Base-by-base conservation (phyloP, 2,113 vertebrate species). In the Excalfactoria chinensis region DNA sequence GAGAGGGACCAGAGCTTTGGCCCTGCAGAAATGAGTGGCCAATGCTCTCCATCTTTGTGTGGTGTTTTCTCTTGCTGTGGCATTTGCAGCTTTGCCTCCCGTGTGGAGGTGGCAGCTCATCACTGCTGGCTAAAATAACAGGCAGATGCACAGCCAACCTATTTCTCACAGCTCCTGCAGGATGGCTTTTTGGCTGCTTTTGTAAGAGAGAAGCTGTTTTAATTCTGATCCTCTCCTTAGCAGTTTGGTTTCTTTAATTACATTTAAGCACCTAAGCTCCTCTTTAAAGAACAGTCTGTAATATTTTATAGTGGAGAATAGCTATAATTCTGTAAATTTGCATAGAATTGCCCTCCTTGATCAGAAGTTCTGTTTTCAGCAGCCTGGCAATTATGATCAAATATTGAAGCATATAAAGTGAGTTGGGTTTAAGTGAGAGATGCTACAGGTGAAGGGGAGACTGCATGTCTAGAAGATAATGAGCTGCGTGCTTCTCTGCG, bases 241-340 rank as follows among this genome's bases (percentile, higher is more conserved):
- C 73, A 78, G 17, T 56, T 44, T 58, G 28, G 55, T 58, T 86
- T 37, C 59, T 62, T 56, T 82, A 56, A 56, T 82, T 73, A 34
- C n/a, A 23, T 53, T 86, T 73, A 63, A 86, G 72, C 67, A 63
- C 67, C 37, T 58, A 58, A 73, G 67, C 41, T 67, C 55, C 28
- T 68, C 48, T 87, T 78, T 73, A 82, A 79, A 79, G 69, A 87
- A 69, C n/a, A 79, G 44, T 25, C 37, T 73, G 73, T 46, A 87
- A 53, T 79, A 74, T 34, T 77, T 56, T 59, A 35, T 37, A 43
- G 83, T 53, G 53, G 30, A 79, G 68, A 73, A 83, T 35, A 83
- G 68, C n/a, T 74, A 15, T 69, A 58, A 49, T 64, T 81, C 62
- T 87, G 55, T 70, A 48, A 41, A 84, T 87, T 74, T 64, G 56